Percentiles rank a stretch among this genome's conserved stretches.
Conservation (phyloP, 1,140 invertebrate genomes). For the Ylistrum balloti region DNA sequence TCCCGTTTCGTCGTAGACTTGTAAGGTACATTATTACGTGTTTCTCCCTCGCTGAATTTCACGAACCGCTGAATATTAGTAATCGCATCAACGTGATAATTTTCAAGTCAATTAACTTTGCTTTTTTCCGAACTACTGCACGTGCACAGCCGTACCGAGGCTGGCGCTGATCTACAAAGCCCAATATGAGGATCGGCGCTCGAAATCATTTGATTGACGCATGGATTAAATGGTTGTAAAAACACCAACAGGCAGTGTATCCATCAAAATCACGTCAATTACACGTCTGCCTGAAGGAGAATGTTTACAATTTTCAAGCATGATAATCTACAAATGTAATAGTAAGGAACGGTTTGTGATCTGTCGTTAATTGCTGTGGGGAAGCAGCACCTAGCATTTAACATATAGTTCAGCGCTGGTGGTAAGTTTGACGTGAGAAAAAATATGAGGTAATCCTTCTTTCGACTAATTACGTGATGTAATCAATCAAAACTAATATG, state of each 20-base stretch:
- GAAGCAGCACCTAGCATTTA: too few species aligned
- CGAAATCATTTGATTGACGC: not conserved
- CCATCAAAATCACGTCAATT: constrained; percentile 38
- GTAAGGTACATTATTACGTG: not conserved
- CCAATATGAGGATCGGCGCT: not conserved
- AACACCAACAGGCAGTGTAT: not conserved
- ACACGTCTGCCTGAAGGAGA: not conserved
- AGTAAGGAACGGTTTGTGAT: not conserved
- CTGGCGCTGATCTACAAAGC: not conserved
- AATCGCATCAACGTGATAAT: not conserved
- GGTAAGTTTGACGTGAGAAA: too few species aligned
- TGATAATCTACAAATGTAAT: not conserved
- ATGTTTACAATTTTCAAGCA: not conserved
- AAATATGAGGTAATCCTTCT: too few species aligned
- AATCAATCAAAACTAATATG: too few species aligned
- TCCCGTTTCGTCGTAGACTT: not conserved
- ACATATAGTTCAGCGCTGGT: too few species aligned
- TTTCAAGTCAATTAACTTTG: constrained; percentile 35
- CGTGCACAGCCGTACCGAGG: not conserved
- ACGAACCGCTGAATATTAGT: not conserved
- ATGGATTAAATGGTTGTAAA: not conserved
- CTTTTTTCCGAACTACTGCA: not conserved
- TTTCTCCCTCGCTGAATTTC: not conserved
- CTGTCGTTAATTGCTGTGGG: not conserved
- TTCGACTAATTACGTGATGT: too few species aligned